A percentile compares a stretch with the other conserved stretches of the same genome.
Evolutionary conservation across 2,113 vertebrate genomes (phyloP).

Genomic region (Xiphorhynchus elegans): DNA sequence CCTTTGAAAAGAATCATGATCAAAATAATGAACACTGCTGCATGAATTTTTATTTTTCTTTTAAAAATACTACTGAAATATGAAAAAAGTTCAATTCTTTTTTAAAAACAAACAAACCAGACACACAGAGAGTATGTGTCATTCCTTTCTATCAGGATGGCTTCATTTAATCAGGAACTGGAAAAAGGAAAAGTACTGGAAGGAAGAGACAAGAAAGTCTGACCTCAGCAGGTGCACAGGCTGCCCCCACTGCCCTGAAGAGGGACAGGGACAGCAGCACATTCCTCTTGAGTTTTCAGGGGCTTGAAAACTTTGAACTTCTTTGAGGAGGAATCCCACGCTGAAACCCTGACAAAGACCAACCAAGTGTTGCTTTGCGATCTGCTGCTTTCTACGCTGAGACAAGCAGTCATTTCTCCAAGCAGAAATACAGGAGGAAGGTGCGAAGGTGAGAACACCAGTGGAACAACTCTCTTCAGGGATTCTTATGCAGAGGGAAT

Average conservation of each 20-base stretch:
- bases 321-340: not conserved
- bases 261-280: not conserved
- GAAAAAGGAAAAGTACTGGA: not conserved
- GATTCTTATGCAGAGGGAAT: not conserved
- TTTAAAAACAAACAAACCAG: not conserved
- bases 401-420: not conserved
- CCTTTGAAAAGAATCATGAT: not conserved
- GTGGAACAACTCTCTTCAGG: not conserved
- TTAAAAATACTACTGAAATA: not conserved
- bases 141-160: not conserved
- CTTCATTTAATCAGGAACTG: not conserved
- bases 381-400: not conserved
- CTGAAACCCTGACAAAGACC: not conserved
- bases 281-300: not conserved
- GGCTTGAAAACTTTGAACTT: not conserved
- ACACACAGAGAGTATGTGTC: not conserved
- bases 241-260: accelerated
- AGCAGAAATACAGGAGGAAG: not conserved
- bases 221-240: not conserved
- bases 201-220: not conserved
- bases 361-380: not conserved
- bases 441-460: not conserved
- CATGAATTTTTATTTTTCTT: not conserved
- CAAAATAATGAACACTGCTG: not conserved
- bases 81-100: not conserved